These are phyloP conservation scores for Cotesia chilonis DNA, from an alignment of 1,140 invertebrate species.

Conservation along the genomic window DNA sequence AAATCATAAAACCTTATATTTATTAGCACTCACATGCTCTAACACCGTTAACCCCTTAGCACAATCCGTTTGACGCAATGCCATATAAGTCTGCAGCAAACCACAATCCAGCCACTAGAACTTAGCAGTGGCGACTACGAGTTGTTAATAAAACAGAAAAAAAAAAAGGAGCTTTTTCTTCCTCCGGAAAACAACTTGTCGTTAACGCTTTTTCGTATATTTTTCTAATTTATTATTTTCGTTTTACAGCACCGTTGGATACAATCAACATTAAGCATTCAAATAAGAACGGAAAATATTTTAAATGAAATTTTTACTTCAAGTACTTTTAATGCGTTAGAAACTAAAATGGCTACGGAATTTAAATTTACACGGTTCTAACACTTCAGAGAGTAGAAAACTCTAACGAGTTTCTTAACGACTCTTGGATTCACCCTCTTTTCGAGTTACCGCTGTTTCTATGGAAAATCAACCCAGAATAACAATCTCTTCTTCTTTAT, in stretches of 20 bases:
- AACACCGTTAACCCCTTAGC: too few species aligned
- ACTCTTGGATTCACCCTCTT: constrained; percentile 39
- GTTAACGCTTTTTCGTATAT: constrained; percentile 6
- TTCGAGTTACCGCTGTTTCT: neutral
- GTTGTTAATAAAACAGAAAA: too few species aligned
- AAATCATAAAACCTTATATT: too few species aligned
- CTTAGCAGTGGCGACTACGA: too few species aligned
- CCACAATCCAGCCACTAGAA: too few species aligned
- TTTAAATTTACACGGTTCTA: constrained; percentile 54
- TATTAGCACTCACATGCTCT: too few species aligned
- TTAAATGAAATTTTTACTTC: neutral
- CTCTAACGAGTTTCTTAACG: constrained; percentile 56
- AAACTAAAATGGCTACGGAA: constrained; percentile 41
- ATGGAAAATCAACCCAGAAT: neutral
- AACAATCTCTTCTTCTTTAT: neutral
- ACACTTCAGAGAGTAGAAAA: constrained; percentile 23
- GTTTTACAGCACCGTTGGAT: too few species aligned
- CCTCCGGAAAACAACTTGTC: neutral
- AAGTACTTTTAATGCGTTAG: neutral
- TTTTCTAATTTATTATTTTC: too few species aligned
- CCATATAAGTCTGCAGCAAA: too few species aligned
- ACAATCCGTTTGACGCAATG: too few species aligned
- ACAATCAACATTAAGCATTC: too few species aligned
- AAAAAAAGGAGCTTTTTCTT: neutral
- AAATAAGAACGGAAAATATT: neutral